Conservation (phyloP, 2,797 vertebrate species). For the Catostomus latipinnis region DNA sequence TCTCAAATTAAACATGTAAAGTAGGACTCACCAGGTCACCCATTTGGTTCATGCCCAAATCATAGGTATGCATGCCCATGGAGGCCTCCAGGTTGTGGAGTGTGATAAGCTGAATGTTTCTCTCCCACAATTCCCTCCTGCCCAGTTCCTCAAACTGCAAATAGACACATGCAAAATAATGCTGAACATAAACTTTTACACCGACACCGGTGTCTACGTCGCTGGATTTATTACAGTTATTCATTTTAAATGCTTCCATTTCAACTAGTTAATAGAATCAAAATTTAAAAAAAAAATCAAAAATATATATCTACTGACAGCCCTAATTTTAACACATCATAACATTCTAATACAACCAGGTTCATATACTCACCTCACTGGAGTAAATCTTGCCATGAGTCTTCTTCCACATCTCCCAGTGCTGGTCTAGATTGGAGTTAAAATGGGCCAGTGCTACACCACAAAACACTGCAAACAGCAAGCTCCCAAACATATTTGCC, state of each 20-base stretch:
- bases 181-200: too few species aligned
- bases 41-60: slow-evolving; percentile 88
- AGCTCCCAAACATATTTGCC: slow-evolving; percentile 63
- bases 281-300: too few species aligned
- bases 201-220: too few species aligned
- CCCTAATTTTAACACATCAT: too few species aligned
- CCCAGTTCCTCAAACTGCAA: slow-evolving; percentile 77
- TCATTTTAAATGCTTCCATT: too few species aligned
- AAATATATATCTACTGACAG: too few species aligned
- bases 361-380: slow-evolving; percentile 67
- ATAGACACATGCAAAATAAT: neutral
- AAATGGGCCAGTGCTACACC: slow-evolving; percentile 57
- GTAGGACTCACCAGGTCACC: slow-evolving; percentile 83
- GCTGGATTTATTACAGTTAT: too few species aligned
- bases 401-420: slow-evolving; percentile 88
- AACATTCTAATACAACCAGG: too few species aligned
- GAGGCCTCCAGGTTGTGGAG: slow-evolving; percentile 91
- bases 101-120: slow-evolving; percentile 82
- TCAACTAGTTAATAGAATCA: too few species aligned
- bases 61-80: slow-evolving; percentile 86
- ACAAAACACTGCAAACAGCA: slow-evolving; percentile 67
- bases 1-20: too few species aligned
- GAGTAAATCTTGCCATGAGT: slow-evolving; percentile 76
- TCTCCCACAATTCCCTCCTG: slow-evolving; percentile 87
- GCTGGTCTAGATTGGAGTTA: slow-evolving; percentile 74